These are phyloP conservation scores for Varroa destructor DNA, from an alignment of 1,140 invertebrate species.

Conservation along the genomic window DNA sequence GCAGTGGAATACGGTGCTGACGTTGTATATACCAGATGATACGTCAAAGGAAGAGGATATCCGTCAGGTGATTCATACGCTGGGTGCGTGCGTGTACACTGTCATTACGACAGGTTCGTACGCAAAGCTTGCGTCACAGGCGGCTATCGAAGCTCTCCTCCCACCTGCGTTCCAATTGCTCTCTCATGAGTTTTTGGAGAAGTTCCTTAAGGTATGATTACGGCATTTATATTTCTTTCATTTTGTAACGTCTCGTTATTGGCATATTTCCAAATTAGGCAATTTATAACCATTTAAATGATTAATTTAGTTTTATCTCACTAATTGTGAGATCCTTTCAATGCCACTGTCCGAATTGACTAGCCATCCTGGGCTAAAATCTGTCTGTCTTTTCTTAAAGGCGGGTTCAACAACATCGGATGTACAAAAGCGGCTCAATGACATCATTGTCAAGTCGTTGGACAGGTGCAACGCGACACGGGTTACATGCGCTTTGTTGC, in stretches of 20 bases:
- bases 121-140: slow-evolving; percentile 7
- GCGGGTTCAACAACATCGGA: slow-evolving; percentile 9
- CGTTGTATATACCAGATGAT: slow-evolving; percentile 18
- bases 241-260: no score
- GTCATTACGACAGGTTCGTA: slow-evolving; percentile 14
- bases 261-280: no score
- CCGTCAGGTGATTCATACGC: slow-evolving; percentile 23
- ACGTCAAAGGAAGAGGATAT: slow-evolving; percentile 23
- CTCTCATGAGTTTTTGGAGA: slow-evolving; percentile 19
- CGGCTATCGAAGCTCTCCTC: slow-evolving; percentile 6
- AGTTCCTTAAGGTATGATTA: not conserved
- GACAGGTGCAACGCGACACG: slow-evolving; percentile 24
- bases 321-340: no score
- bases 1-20: slow-evolving; percentile 27
- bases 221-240: no score
- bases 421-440: slow-evolving; percentile 18
- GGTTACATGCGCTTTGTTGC: slow-evolving; percentile 18
- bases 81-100: slow-evolving; percentile 21
- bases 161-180: slow-evolving; percentile 24
- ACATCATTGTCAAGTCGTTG: slow-evolving; percentile 23
- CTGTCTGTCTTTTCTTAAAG: not conserved
- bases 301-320: no score
- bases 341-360: no score
- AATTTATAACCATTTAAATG: no score
- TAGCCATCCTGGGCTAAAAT: no score